Base-by-base conservation (phyloP, 2,888 invertebrate genomes). In the Nebria salina region DNA sequence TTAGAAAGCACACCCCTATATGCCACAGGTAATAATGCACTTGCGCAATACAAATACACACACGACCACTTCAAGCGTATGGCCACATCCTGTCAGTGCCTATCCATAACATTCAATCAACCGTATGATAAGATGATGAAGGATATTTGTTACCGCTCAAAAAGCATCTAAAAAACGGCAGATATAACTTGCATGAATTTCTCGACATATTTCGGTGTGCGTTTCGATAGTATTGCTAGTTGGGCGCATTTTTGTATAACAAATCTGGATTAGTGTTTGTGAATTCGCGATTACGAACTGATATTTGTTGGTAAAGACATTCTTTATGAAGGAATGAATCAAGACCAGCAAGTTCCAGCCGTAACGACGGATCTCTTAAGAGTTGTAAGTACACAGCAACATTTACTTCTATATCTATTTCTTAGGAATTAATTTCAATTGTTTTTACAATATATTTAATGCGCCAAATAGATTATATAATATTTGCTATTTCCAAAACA, bases 301-400 rank as follows among this genome's bases (percentile, higher is more conserved):
- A 72, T 80, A 82, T 82, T 82, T 83, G 83, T 20, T 70, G 1
- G 54, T 41, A 65, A 42, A 65, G 54, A 54, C 54, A 73, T 70
- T 70, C 77, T 83, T 81, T 82, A 77, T 82, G 82, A 82, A 85
- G 86, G 85, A 82, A 88, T 89, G 89, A 88, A 87, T 86, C 87
- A 88, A 84, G 89, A 89, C 83, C 89, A 89, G 85, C 88, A 89
- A 86, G 88, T 88, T 82, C 87, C 88, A 75, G 86, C 87, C 75
- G 85, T 86, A 75, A 85, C 87, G 75, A 86, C 86, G 84, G 89
- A 89, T 83, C 84, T 88, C 77, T 86, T 87, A 77, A 85, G 87
- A 86, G 85, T 89, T 85, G 89, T 89, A 85, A 88, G 88, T 88
- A 72, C 6, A 76, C 34, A 4, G 2, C 34, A 34, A 34, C 20